phyloP scores from a whole-genome alignment of 1,140 invertebrate species.

The Drosophila carrolli region DNA sequence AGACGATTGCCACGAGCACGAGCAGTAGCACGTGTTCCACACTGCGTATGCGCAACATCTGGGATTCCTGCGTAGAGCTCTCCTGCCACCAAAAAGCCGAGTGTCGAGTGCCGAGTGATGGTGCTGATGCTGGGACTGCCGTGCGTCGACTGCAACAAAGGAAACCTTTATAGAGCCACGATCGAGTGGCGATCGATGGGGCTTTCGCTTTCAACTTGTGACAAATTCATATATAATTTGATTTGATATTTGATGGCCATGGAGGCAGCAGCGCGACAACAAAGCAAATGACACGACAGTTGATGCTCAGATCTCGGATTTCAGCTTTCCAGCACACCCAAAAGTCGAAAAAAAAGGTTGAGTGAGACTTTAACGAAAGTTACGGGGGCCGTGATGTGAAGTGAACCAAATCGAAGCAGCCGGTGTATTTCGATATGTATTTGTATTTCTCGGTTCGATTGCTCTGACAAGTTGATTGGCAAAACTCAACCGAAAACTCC shows the following conservation, averaged over 20 bases:
- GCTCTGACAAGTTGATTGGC: conserved; percentile 48
- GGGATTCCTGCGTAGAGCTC: neutral
- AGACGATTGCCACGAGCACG: neutral
- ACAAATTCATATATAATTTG: conserved; percentile 55
- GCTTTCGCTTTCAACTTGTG: conserved; percentile 46
- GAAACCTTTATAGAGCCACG: conserved; percentile 43
- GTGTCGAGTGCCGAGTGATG: neutral
- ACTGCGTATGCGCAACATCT: conserved; percentile 42
- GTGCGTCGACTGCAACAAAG: conserved; percentile 39
- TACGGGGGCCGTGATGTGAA: conserved; percentile 19
- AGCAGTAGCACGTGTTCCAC: conserved; percentile 1
- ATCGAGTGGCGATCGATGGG: conserved; percentile 23
- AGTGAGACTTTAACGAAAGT: conserved; percentile 24
- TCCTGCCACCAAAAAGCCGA: neutral
- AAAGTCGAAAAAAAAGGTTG: neutral
- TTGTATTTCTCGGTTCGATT: conserved; percentile 25
- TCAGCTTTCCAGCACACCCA: conserved; percentile 1
- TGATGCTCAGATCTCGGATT: conserved; percentile 1
- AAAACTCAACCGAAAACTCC: conserved; percentile 40
- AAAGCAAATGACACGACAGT: conserved; percentile 19
- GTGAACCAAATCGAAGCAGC: conserved; percentile 5
- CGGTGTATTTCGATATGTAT: too few relatives aligned
- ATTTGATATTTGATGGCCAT: conserved; percentile 45
- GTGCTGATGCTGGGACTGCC: conserved; percentile 35
- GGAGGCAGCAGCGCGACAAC: conserved; percentile 33